Evolutionary conservation across 2,113 vertebrate genomes (phyloP).

Genomic region (Pygoscelis antarcticus): DNA sequence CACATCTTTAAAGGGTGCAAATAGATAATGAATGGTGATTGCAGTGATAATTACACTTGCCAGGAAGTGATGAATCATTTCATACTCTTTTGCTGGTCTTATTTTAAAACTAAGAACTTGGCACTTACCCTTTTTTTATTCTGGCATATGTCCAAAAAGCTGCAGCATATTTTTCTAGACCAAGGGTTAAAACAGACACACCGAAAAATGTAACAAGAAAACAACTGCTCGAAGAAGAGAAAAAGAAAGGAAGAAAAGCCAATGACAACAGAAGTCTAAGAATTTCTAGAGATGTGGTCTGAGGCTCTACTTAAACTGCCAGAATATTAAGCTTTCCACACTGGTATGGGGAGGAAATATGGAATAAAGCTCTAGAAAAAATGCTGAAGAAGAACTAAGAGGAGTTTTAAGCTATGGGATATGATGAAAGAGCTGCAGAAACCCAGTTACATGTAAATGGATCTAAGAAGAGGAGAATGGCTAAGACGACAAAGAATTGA

Average conservation of each 20-base stretch:
- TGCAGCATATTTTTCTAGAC: neutral
- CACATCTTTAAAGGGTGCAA: neutral
- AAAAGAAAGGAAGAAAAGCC: neutral
- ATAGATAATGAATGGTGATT: slow-evolving; percentile 19
- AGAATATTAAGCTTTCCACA: slow-evolving; percentile 6
- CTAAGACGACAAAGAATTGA: neutral
- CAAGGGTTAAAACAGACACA: slow-evolving; percentile 16
- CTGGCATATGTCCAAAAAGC: neutral
- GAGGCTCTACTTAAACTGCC: neutral
- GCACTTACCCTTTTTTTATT: neutral
- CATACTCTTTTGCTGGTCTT: neutral
- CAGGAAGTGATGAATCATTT: slow-evolving; percentile 56
- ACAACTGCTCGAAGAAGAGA: neutral
- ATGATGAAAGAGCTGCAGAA: neutral
- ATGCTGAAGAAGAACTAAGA: neutral
- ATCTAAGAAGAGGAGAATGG: neutral
- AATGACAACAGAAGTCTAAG: neutral
- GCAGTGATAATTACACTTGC: slow-evolving; percentile 33
- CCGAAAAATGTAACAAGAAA: neutral
- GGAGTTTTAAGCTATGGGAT: neutral
- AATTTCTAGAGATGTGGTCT: neutral
- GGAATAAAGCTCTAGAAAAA: neutral
- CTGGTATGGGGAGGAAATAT: neutral
- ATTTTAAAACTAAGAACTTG: slow-evolving; percentile 35
- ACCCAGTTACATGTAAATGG: neutral